phyloP scores from a whole-genome alignment of 2,113 vertebrate species.

The Nyctibius bracteatus region DNA sequence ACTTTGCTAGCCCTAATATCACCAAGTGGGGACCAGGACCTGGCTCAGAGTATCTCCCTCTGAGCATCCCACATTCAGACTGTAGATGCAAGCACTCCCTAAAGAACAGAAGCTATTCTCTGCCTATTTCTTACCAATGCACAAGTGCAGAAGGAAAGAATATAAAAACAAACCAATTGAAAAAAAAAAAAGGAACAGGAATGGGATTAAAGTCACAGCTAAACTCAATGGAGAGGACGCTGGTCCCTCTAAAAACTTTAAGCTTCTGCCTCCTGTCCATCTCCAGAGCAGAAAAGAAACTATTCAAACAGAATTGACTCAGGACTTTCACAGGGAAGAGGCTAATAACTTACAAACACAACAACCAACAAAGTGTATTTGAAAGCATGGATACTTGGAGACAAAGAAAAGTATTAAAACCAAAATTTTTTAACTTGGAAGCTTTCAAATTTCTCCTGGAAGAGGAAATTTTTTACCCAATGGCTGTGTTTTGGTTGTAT shows the following conservation, averaged over 20 bases:
- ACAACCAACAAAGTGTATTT: rapidly evolving
- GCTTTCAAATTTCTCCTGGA: not conserved
- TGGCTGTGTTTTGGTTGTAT: not conserved
- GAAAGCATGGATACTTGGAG: not conserved
- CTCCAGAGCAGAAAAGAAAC: not conserved
- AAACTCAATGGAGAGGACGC: not conserved
- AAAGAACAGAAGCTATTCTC: not conserved
- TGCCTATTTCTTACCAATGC: not conserved
- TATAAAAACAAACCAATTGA: not conserved
- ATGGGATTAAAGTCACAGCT: not conserved
- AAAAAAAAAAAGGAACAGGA: too few species aligned
- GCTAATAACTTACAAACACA: not conserved
- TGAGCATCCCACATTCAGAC: not conserved
- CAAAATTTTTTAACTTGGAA: not conserved
- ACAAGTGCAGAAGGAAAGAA: not conserved
- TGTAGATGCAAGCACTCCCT: not conserved
- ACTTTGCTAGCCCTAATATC: not conserved
- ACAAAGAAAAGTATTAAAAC: not conserved
- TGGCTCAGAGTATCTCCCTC: not conserved
- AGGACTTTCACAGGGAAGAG: not conserved
- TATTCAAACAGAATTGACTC: not conserved
- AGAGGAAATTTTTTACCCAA: not conserved
- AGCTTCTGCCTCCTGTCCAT: not conserved
- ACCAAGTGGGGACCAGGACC: not conserved
- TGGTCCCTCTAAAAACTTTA: not conserved